Conservation (phyloP, 2,888 invertebrate species). For the Diogma glabrata region DNA sequence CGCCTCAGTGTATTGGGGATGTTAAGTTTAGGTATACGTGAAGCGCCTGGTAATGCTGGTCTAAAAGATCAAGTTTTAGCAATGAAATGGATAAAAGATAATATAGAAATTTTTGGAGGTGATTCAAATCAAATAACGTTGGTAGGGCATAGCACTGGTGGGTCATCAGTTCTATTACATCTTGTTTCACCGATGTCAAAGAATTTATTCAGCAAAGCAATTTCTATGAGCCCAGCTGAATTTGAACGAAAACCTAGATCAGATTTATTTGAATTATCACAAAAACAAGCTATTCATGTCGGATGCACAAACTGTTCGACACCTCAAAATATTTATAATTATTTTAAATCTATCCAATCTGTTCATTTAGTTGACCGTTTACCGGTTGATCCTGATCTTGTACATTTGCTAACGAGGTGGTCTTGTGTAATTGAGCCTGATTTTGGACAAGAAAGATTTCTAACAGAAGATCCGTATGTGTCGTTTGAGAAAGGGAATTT, state of each 20-base stretch:
- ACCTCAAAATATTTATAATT: too few relatives aligned
- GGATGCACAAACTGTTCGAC: too few relatives aligned
- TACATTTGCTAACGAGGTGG: too few relatives aligned
- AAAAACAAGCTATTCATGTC: too few relatives aligned
- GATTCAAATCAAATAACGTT: conserved; percentile 50
- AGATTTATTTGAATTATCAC: too few relatives aligned
- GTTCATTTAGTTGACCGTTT: too few relatives aligned
- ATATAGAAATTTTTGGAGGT: conserved; percentile 53
- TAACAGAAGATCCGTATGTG: conserved; percentile 40
- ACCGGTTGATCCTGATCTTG: conserved; percentile 34
- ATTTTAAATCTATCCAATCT: too few relatives aligned
- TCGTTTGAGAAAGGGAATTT: conserved; percentile 28
- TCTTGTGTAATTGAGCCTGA: conserved; percentile 51
- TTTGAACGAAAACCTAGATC: too few relatives aligned
- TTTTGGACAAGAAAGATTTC: conserved; percentile 50
- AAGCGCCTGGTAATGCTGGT: conserved; percentile 52
- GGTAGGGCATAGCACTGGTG: conserved; percentile 44
- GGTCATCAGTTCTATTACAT: conserved; percentile 38
- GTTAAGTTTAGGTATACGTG: conserved; percentile 26
- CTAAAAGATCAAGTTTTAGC: conserved; percentile 27
- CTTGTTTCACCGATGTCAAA: conserved; percentile 50
- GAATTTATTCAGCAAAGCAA: conserved; percentile 48
- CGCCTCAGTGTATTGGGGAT: too few relatives aligned
- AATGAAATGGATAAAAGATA: conserved; percentile 35
- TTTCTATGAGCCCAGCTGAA: conserved; percentile 47